Conservation (phyloP, 1,140 invertebrate species). For the Yoshiicerus persimilis region DNA sequence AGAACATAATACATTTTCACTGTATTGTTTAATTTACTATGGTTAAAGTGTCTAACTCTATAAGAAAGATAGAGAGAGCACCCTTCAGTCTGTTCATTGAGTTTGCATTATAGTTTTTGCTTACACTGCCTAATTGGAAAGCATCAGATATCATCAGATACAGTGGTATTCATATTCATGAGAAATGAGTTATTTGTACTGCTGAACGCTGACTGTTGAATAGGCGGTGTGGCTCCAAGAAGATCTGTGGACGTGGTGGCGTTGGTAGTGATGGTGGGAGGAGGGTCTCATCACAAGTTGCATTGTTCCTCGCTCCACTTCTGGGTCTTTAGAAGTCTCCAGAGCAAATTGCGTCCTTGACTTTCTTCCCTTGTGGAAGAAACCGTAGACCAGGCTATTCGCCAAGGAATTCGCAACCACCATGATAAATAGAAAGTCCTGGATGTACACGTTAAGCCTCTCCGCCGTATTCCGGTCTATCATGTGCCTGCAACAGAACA, state of each 20-base stretch:
- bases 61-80: no score
- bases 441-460: conserved; percentile 61
- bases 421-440: conserved; percentile 65
- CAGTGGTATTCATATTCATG: no score
- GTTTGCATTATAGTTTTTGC: no score
- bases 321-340: not conserved
- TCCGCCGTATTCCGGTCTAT: conserved; percentile 65
- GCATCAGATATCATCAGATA: no score
- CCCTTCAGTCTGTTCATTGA: no score
- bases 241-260: not conserved
- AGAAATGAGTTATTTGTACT: not conserved
- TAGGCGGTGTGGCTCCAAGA: not conserved
- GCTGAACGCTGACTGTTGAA: not conserved
- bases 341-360: not conserved
- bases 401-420: conserved; percentile 64
- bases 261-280: not conserved
- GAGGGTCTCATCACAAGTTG: not conserved
- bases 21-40: no score
- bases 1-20: no score
- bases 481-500: conserved; percentile 62
- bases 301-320: not conserved
- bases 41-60: no score
- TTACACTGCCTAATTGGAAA: no score
- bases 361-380: not conserved
- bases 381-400: not conserved